Percentiles rank a stretch among this genome's conserved stretches.
These are phyloP conservation scores for Rhagium mordax DNA, from an alignment of 2,888 invertebrate genomes.

Conservation along the genomic window DNA sequence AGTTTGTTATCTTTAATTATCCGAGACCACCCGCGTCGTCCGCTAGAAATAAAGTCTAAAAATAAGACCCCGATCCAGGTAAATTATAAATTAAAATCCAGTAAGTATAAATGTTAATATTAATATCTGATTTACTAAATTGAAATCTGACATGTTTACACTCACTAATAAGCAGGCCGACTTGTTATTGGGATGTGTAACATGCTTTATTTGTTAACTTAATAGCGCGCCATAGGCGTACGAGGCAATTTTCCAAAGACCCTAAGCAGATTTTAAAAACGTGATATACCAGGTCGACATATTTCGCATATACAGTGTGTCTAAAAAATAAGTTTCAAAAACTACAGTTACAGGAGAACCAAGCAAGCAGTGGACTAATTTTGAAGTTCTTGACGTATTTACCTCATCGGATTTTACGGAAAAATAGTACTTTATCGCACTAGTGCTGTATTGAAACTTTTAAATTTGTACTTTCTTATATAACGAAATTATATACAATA, in stretches of 20 bases:
- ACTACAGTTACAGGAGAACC: too few relatives aligned
- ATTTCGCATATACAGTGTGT: too few relatives aligned
- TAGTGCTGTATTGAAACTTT: too few relatives aligned
- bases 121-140: conserved; percentile 28
- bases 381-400: too few relatives aligned
- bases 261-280: too few relatives aligned
- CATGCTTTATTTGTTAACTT: not conserved
- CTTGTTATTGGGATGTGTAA: conserved; percentile 7
- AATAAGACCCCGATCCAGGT: conserved; percentile 12
- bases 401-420: too few relatives aligned
- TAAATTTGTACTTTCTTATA: too few relatives aligned
- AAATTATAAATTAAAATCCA: conserved; percentile 20
- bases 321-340: too few relatives aligned
- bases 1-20: conserved; percentile 18
- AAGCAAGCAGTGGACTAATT: too few relatives aligned
- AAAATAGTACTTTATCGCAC: too few relatives aligned
- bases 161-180: not conserved
- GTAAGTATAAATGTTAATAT: conserved; percentile 32
- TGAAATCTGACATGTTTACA: conserved; percentile 17
- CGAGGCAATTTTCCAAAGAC: not conserved
- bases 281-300: too few relatives aligned
- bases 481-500: too few relatives aligned
- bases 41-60: conserved; percentile 6
- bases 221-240: not conserved
- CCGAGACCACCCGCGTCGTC: not conserved